Percentiles rank a stretch among this genome's conserved stretches.
These are phyloP conservation scores for Solen grandis DNA, from an alignment of 1,140 invertebrate genomes.

Conservation along the genomic window DNA sequence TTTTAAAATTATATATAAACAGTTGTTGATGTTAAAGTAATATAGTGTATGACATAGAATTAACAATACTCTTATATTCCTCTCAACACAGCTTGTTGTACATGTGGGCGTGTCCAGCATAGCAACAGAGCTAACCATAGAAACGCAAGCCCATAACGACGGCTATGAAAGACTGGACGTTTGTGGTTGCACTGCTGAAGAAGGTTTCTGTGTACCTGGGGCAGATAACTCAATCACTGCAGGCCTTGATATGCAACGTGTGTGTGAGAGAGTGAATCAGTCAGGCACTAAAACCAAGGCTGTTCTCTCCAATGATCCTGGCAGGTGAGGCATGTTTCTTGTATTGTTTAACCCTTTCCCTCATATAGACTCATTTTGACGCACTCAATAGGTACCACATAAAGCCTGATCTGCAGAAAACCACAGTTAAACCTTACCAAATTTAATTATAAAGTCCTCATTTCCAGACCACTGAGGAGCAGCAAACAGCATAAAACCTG, in stretches of 20 bases:
- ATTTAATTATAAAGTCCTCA: too few species aligned
- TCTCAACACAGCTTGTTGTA: constrained; percentile 78
- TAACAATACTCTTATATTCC: neutral
- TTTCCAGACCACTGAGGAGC: too few species aligned
- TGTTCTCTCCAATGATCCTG: constrained; percentile 81
- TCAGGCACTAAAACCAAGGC: constrained; percentile 72
- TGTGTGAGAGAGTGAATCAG: constrained; percentile 79
- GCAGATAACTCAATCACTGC: constrained; percentile 75
- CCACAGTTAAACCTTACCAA: too few species aligned
- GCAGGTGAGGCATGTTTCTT: too few species aligned
- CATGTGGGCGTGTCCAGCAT: constrained; percentile 83
- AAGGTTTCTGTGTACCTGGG: constrained; percentile 75
- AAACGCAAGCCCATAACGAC: constrained; percentile 81
- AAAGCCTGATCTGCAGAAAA: too few species aligned
- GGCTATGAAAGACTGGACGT: constrained; percentile 81
- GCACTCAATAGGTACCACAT: too few species aligned
- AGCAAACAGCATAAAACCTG: too few species aligned
- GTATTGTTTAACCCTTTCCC: too few species aligned
- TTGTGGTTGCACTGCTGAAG: constrained; percentile 60
- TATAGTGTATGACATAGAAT: neutral
- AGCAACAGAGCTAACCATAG: constrained; percentile 80
- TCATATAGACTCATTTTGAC: too few species aligned
- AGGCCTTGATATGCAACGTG: constrained; percentile 79
- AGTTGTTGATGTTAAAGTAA: neutral
- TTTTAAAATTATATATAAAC: neutral